phyloP scores from a whole-genome alignment of 2,797 vertebrate species.

The Liasis olivaceus region DNA sequence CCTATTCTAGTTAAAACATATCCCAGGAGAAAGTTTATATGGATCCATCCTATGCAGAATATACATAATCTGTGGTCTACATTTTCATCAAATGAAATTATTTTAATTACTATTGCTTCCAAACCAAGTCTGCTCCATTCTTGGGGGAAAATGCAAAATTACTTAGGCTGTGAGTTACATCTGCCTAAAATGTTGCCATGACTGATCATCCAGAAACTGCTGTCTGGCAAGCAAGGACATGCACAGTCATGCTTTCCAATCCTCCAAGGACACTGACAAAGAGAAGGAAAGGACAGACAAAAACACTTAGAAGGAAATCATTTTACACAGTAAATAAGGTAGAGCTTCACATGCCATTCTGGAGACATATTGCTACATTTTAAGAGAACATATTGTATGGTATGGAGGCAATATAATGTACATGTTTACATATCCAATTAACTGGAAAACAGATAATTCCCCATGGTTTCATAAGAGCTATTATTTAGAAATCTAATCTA shows the following conservation, averaged over 20 bases:
- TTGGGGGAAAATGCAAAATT: background rate
- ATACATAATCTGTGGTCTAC: background rate
- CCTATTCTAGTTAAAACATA: background rate
- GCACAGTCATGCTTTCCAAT: conserved; percentile 5
- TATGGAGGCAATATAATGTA: background rate
- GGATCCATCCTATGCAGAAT: background rate
- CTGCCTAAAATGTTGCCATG: background rate
- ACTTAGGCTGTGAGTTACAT: background rate
- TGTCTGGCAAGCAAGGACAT: background rate
- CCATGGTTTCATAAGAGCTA: background rate
- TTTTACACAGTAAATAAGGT: background rate
- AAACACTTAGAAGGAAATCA: background rate
- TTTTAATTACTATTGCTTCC: background rate
- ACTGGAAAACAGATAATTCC: background rate
- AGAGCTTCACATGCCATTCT: background rate
- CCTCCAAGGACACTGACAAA: background rate
- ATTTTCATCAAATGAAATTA: background rate
- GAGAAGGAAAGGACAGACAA: background rate
- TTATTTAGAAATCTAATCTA: background rate
- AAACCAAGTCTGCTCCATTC: background rate
- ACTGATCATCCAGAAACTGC: background rate
- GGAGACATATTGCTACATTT: background rate
- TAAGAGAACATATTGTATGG: background rate
- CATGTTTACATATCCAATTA: background rate
- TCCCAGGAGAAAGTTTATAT: background rate